Percentiles rank a stretch among this genome's conserved stretches.
Evolutionary conservation across 2,888 invertebrate species (phyloP).

Genomic region (Ophioninae sp.): DNA sequence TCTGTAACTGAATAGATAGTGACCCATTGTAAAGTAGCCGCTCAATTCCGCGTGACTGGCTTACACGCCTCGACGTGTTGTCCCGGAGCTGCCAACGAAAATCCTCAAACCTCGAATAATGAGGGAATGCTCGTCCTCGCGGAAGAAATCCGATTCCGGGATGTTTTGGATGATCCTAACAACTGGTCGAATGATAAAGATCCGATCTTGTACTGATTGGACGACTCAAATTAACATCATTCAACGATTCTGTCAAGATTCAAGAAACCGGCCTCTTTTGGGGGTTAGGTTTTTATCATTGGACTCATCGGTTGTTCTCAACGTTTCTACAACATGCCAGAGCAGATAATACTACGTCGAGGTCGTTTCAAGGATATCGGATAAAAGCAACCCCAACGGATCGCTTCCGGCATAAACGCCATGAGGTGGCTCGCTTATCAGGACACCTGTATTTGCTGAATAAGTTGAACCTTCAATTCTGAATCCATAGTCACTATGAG

Average conservation of each 20-base stretch:
- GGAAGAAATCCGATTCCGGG: too few relatives aligned
- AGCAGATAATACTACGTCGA: neutral
- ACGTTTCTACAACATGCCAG: too few relatives aligned
- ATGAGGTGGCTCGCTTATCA: neutral
- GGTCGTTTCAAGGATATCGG: constrained; percentile 10
- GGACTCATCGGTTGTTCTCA: too few relatives aligned
- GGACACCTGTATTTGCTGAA: neutral
- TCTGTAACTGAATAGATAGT: constrained; percentile 64
- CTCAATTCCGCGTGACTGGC: constrained; percentile 57
- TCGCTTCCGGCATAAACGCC: neutral
- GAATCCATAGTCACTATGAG: neutral
- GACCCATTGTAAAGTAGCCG: constrained; percentile 33
- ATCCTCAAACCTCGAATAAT: neutral
- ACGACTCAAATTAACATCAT: too few relatives aligned
- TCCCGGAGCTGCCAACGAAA: neutral
- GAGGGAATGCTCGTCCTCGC: neutral
- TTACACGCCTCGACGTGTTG: neutral
- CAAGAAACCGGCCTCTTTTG: too few relatives aligned
- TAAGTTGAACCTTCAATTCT: constrained; percentile 1
- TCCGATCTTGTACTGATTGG: too few relatives aligned
- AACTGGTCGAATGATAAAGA: too few relatives aligned
- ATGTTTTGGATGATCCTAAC: too few relatives aligned
- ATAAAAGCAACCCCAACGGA: neutral
- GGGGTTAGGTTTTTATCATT: too few relatives aligned
- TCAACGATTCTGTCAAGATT: too few relatives aligned